phyloP scores from a whole-genome alignment of 2,888 invertebrate genomes.

The Hyalella azteca region DNA sequence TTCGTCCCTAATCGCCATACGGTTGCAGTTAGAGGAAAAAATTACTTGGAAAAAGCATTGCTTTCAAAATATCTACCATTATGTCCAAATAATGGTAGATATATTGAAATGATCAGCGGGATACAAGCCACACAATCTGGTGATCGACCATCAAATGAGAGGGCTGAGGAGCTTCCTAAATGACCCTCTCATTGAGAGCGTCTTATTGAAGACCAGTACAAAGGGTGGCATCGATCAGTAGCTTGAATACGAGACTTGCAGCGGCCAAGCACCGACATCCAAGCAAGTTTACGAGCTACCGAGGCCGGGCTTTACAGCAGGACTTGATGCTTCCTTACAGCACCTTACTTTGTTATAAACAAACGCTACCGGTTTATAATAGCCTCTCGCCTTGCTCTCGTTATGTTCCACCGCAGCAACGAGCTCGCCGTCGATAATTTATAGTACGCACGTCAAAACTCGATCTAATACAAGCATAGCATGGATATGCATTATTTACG shows the following conservation, averaged over 20 bases:
- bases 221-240: slow-evolving; percentile 29
- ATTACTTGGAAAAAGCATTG: no score
- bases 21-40: no score
- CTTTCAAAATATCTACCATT: no score
- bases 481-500: no score
- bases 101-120: slow-evolving; percentile 19
- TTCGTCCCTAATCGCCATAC: no score
- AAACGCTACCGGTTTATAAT: slow-evolving; percentile 13
- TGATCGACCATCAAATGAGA: slow-evolving; percentile 14
- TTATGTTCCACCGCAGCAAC: not conserved
- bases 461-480: no score
- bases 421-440: no score
- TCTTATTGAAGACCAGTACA: not conserved
- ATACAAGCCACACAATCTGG: slow-evolving; percentile 18
- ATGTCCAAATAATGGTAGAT: no score
- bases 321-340: slow-evolving; percentile 12
- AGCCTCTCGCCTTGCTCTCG: not conserved
- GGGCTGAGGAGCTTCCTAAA: slow-evolving; percentile 12
- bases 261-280: not conserved
- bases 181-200: slow-evolving; percentile 8
- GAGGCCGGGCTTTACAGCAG: not conserved
- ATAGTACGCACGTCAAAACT: no score
- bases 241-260: slow-evolving; percentile 23
- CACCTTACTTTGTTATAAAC: slow-evolving; percentile 13
- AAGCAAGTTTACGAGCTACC: not conserved